These are phyloP conservation scores for Aulostomus chinensis DNA, from an alignment of 2,797 vertebrate species.

Conservation along the genomic window DNA sequence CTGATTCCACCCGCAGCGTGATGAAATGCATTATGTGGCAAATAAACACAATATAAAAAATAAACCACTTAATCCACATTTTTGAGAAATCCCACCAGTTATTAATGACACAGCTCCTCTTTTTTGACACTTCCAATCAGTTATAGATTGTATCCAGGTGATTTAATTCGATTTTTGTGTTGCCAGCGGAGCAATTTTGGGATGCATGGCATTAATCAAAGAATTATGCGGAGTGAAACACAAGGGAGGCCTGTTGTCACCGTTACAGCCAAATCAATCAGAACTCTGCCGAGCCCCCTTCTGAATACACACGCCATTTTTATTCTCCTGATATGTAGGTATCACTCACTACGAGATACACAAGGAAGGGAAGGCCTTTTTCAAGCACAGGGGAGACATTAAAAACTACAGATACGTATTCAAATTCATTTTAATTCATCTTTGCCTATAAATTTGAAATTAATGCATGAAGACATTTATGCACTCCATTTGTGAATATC, in stretches of 20 bases:
- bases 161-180: constrained; percentile 79
- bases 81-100: constrained; percentile 46
- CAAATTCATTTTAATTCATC: constrained; percentile 17
- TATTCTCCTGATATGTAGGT: constrained; percentile 39
- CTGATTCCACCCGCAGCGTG: constrained; percentile 25
- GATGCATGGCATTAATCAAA: constrained; percentile 76
- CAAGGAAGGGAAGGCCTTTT: not conserved
- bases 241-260: constrained; percentile 69
- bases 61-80: constrained; percentile 54
- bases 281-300: constrained; percentile 41
- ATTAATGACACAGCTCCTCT: constrained; percentile 63
- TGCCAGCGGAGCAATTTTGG: constrained; percentile 71
- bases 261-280: constrained; percentile 78
- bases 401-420: constrained; percentile 15
- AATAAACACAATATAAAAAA: constrained; percentile 61
- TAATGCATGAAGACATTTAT: constrained; percentile 12
- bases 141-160: constrained; percentile 80
- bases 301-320: constrained; percentile 49
- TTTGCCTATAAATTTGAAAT: constrained; percentile 16
- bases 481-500: not conserved
- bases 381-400: constrained; percentile 18
- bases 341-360: not conserved
- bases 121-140: constrained; percentile 77
- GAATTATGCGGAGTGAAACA: constrained; percentile 74
- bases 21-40: constrained; percentile 48